Evolutionary conservation across 2,113 vertebrate genomes (phyloP).

Genomic region (Pogonocichla stellata): DNA sequence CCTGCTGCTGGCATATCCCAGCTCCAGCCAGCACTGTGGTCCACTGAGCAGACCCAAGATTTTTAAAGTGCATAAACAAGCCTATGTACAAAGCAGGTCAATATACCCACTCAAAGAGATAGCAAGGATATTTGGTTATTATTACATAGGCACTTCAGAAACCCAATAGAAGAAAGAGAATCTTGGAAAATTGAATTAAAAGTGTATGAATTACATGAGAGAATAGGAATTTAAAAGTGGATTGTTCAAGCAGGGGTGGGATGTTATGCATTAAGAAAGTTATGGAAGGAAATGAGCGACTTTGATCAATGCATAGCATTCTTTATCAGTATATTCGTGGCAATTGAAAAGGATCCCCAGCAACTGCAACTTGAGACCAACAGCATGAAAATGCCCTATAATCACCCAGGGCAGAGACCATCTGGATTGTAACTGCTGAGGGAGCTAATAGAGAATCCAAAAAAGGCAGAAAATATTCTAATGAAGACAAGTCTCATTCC

Average conservation of each 20-base stretch:
- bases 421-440: neutral
- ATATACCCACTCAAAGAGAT: neutral
- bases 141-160: neutral
- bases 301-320: neutral
- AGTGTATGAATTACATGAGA: neutral
- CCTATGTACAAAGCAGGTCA: neutral
- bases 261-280: neutral
- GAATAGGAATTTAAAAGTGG: neutral
- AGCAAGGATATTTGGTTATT: neutral
- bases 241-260: neutral
- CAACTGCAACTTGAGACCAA: neutral
- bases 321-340: neutral
- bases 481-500: neutral
- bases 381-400: neutral
- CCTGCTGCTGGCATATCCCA: accelerated
- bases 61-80: neutral
- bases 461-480: neutral
- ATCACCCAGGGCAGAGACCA: neutral
- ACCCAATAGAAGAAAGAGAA: neutral
- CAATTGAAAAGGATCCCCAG: neutral
- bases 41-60: neutral
- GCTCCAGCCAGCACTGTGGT: neutral
- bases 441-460: neutral
- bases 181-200: neutral
- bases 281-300: neutral